A percentile compares a stretch with the other conserved stretches of the same genome.
phyloP scores from a whole-genome alignment of 2,797 vertebrate genomes.

The Sebastes minor region DNA sequence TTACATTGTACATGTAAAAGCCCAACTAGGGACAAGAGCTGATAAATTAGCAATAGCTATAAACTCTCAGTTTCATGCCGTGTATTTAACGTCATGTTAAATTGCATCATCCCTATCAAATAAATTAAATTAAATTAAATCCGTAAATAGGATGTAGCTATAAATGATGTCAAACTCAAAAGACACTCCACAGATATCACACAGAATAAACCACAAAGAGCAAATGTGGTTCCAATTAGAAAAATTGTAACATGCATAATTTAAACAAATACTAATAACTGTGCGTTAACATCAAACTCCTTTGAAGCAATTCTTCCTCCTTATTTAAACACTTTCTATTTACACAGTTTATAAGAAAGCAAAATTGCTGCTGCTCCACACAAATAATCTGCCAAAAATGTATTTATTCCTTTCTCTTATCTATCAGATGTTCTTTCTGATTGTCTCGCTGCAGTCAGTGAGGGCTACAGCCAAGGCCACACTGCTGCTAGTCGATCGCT shows the following conservation, averaged over 20 bases:
- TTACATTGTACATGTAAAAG: no score
- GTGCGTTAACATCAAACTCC: neutral
- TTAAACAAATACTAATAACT: neutral
- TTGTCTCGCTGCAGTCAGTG: neutral
- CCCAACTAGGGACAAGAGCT: no score
- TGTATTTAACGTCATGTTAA: no score
- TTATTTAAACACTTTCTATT: neutral
- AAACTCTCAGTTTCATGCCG: no score
- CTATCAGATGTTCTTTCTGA: neutral
- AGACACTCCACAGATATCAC: neutral
- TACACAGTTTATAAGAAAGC: neutral
- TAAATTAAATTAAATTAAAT: neutral
- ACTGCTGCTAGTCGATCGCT: slow-evolving; percentile 5
- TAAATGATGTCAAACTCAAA: neutral
- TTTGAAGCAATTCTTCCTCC: neutral
- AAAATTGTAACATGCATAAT: neutral
- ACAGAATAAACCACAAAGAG: neutral
- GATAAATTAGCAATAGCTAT: no score
- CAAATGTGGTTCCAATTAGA: neutral
- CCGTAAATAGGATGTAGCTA: neutral
- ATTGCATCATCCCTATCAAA: no score
- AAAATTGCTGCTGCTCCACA: neutral
- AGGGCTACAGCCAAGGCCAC: neutral
- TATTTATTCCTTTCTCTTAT: neutral
- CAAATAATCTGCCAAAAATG: neutral